Evolutionary conservation across 2,113 vertebrate species (phyloP).

Genomic region (Caretta caretta): DNA sequence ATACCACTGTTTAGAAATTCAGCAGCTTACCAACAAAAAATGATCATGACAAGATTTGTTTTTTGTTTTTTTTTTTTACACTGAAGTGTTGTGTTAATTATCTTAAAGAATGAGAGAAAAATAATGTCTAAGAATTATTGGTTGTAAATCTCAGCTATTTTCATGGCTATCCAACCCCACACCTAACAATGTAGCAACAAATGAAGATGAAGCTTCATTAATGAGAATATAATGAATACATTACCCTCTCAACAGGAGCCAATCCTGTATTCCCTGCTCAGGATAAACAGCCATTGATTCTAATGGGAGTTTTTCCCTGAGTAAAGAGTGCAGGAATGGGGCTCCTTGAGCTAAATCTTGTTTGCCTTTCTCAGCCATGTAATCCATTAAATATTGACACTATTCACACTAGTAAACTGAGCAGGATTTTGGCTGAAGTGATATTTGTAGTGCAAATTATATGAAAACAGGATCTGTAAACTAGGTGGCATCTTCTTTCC

Average conservation of each 20-base stretch:
- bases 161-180: not conserved
- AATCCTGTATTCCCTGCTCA: not conserved
- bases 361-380: not conserved
- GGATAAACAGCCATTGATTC: not conserved
- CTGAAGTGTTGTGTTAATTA: not conserved
- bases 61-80: not conserved
- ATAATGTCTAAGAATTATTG: not conserved
- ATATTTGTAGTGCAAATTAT: not conserved
- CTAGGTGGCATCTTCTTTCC: accelerated
- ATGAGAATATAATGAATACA: not conserved
- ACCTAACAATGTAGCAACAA: not conserved
- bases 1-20: not conserved
- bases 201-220: accelerated
- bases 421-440: not conserved
- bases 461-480: not conserved
- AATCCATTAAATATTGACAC: not conserved
- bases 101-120: not conserved
- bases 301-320: not conserved
- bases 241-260: not conserved
- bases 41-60: not conserved
- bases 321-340: not conserved
- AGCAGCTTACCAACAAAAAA: not conserved
- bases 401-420: not conserved
- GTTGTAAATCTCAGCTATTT: not conserved
- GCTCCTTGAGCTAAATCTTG: not conserved